Evolutionary conservation across 2,888 invertebrate species (phyloP).

Genomic region (Drosophila vallismaia): DNA sequence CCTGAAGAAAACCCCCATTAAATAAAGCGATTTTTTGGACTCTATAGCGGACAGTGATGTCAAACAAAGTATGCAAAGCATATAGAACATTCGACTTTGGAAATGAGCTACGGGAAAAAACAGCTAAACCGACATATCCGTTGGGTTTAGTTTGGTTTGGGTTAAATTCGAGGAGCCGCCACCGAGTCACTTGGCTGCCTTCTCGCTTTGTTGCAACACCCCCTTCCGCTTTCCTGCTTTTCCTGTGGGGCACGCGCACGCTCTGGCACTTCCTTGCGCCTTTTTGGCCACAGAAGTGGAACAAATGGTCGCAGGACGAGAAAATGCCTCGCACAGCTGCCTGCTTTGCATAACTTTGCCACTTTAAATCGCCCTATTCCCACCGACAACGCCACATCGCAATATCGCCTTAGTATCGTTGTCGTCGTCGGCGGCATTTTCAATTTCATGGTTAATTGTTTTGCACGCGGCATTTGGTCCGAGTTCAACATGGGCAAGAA

Average conservation of each 20-base stretch:
- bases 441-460: conserved; percentile 81
- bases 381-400: conserved; percentile 1
- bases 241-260: conserved; percentile 70
- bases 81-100: too few species aligned
- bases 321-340: conserved; percentile 54
- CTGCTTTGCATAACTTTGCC: conserved; percentile 59
- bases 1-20: conserved; percentile 17
- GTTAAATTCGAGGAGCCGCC: conserved; percentile 23
- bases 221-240: conserved; percentile 11
- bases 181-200: conserved; percentile 44
- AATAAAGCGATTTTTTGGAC: conserved; percentile 64
- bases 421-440: conserved; percentile 67
- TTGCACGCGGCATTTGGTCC: conserved; percentile 77
- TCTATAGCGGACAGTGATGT: conserved; percentile 1
- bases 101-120: conserved; percentile 2
- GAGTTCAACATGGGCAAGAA: conserved; percentile 43
- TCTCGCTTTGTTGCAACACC: conserved; percentile 32
- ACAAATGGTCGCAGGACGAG: conserved; percentile 75
- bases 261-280: conserved; percentile 78
- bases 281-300: conserved; percentile 76
- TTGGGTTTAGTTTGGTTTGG: conserved; percentile 16
- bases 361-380: conserved; percentile 54
- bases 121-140: conserved; percentile 4
- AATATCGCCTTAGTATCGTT: conserved; percentile 16
- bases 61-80: too few species aligned